phyloP scores from a whole-genome alignment of 2,113 vertebrate genomes.

The Anser brachyrhynchus region DNA sequence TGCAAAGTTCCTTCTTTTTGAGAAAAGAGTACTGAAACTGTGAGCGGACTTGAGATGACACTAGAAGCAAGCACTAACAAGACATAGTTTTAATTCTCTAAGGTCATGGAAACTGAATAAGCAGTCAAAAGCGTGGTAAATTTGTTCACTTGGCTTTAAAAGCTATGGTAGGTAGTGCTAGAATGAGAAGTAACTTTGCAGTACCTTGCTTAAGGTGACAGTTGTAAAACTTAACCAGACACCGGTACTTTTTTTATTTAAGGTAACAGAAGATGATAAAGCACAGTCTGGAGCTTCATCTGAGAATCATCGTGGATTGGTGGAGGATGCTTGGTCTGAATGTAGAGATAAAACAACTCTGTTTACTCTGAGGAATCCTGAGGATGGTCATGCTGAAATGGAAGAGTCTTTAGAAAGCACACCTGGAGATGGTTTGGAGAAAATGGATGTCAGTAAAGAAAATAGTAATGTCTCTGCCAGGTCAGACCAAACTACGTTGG shows the following conservation, averaged over 20 bases:
- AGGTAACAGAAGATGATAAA: constrained; percentile 64
- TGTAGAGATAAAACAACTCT: constrained; percentile 21
- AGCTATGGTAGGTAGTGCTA: neutral
- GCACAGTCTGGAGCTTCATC: constrained; percentile 7
- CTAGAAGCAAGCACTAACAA: neutral
- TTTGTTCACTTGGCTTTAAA: neutral
- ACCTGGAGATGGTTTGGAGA: constrained; percentile 48
- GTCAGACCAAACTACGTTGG: constrained; percentile 84
- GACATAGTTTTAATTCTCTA: neutral
- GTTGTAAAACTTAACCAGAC: neutral
- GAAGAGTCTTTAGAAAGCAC: constrained; percentile 20
- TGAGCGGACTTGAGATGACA: neutral
- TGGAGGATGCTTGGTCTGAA: constrained; percentile 56
- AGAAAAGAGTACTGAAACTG: neutral
- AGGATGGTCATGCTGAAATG: constrained; percentile 6
- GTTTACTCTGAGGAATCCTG: constrained; percentile 14
- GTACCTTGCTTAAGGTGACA: neutral
- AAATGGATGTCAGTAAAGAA: constrained; percentile 71
- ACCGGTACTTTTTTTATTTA: neutral
- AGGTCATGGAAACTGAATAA: neutral
- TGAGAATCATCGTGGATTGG: constrained; percentile 21
- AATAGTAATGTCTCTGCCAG: constrained; percentile 73
- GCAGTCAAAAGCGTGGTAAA: neutral
- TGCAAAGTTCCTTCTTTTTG: neutral
- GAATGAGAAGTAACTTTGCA: neutral